Evolutionary conservation across 2,888 invertebrate genomes (phyloP).

Genomic region (Cremastinae sp.): DNA sequence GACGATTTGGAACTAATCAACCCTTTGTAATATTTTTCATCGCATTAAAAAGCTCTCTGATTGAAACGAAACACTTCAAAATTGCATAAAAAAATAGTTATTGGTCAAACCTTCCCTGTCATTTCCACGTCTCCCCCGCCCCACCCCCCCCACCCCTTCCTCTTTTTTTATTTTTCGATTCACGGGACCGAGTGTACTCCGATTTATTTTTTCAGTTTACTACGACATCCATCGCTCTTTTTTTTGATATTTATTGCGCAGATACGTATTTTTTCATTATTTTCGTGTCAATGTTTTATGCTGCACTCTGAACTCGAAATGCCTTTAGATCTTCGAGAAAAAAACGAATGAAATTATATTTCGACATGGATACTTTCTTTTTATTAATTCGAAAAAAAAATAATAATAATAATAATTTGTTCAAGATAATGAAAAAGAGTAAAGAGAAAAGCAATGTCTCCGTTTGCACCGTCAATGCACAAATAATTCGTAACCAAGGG

Average conservation of each 20-base stretch:
- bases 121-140: no score
- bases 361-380: not conserved
- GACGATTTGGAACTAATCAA: not conserved
- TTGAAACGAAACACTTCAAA: not conserved
- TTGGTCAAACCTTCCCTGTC: conserved; percentile 48
- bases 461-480: conserved; percentile 29
- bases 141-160: no score
- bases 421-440: no score
- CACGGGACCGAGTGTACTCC: conserved; percentile 60
- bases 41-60: not conserved
- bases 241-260: conserved; percentile 49
- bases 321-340: conserved; percentile 1
- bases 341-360: not conserved
- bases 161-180: conserved; percentile 40
- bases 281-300: conserved; percentile 45
- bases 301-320: conserved; percentile 21
- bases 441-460: not conserved
- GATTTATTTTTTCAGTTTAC: conserved; percentile 34
- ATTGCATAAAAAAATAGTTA: conserved; percentile 30
- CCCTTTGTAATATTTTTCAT: conserved; percentile 2
- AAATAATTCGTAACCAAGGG: conserved; percentile 27
- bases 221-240: conserved; percentile 22
- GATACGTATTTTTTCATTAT: conserved; percentile 52
- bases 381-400: conserved; percentile 3
- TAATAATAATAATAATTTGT: no score